These are phyloP conservation scores for Balearica regulorum DNA, from an alignment of 2,797 vertebrate genomes.

Conservation along the genomic window DNA sequence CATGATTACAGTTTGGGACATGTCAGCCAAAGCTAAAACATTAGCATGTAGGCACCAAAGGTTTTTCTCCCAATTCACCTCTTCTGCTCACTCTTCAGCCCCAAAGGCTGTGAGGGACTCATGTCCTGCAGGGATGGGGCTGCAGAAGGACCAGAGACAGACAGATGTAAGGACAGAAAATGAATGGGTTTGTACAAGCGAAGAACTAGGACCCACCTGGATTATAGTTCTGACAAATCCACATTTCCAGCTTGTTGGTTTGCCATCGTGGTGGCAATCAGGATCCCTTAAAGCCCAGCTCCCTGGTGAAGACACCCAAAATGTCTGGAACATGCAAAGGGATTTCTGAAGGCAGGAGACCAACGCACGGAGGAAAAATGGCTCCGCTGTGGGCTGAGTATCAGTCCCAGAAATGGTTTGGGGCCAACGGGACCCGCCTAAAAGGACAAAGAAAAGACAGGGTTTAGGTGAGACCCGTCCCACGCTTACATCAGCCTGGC, in stretches of 20 bases:
- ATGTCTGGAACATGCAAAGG: background rate
- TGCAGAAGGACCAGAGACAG: background rate
- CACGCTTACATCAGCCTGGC: background rate
- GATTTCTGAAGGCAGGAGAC: background rate
- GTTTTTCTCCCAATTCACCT: background rate
- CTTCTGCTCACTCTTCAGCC: background rate
- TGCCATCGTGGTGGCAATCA: background rate
- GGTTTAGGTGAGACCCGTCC: background rate
- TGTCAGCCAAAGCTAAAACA: background rate
- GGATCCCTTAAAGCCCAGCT: background rate
- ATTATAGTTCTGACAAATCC: background rate
- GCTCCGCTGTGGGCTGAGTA: background rate
- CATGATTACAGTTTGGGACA: background rate
- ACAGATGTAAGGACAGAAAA: background rate
- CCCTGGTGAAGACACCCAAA: background rate
- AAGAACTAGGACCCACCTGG: background rate
- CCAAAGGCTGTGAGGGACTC: background rate
- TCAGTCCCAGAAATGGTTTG: background rate
- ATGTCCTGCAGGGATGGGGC: background rate
- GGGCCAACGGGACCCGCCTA: background rate
- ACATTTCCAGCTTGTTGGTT: background rate
- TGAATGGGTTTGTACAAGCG: background rate
- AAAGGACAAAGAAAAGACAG: background rate
- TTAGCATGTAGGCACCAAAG: background rate
- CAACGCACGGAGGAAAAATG: background rate